Evolutionary conservation across 2,113 vertebrate species (phyloP).

Genomic region (Rhea americana): DNA sequence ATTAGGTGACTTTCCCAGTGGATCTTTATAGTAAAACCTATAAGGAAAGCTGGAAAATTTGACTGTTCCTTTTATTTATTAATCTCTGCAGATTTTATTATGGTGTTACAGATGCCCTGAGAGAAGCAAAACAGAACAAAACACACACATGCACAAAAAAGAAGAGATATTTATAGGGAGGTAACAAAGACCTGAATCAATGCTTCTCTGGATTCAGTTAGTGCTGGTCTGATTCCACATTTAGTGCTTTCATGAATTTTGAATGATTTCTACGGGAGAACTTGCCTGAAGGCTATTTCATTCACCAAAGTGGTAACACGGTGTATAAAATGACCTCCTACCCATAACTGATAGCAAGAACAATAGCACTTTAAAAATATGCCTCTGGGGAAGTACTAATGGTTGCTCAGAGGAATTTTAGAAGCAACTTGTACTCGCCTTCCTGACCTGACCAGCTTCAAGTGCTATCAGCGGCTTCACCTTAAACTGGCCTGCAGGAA

Average conservation of each 20-base stretch:
- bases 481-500: not conserved
- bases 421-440: not conserved
- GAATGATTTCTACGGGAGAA: not conserved
- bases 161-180: not conserved
- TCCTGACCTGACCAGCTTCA: not conserved
- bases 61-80: not conserved
- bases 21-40: not conserved
- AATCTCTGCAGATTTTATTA: not conserved
- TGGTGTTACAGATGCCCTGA: not conserved
- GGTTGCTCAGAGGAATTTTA: not conserved
- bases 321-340: not conserved
- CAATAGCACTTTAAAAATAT: not conserved
- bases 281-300: not conserved
- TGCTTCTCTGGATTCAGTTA: not conserved
- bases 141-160: not conserved
- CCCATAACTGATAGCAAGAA: not conserved
- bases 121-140: not conserved
- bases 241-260: not conserved
- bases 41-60: not conserved
- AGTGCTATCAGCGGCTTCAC: not conserved
- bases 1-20: not conserved
- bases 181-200: not conserved
- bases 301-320: not conserved
- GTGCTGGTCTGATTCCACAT: not conserved
- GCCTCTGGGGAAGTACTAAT: conserved; percentile 13